Evolutionary conservation across 2,797 vertebrate genomes (phyloP), one percentile per base, ranked within the genome.

Genomic region (Schizopygopsis malacanthus): DNA sequence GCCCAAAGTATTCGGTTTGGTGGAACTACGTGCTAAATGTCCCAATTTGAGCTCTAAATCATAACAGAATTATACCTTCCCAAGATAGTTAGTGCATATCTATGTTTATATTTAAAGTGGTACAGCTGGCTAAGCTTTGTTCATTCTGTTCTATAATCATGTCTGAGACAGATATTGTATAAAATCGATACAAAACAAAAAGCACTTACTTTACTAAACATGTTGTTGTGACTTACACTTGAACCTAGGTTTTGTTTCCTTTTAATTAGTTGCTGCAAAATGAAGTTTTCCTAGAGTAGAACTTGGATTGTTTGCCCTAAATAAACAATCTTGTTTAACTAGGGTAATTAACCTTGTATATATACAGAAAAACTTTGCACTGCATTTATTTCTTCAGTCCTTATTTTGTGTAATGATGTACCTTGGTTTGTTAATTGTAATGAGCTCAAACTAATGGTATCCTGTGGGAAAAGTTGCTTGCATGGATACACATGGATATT

Each of bases 341-440:
- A 56, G 59, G 65, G 18, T 63, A 73, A 79, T 63, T 83, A 79
- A 50, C 50, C 45, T 50, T 72, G n/a, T 47, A 15, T 70, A 43
- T 47, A 52, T 79, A 52, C 16, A 54, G 54, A 65, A 83, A 65
- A 83, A 75, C n/a, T 61, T 79, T 37, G 63, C 83, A 54, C 50
- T 78, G 61, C 50, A 41, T 87, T 63, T 37, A 79, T 65, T 61
- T 28, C 39, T 61, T 63, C 25, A 76, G 71, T 56, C 16, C 56
- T 84, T 77, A 78, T 25, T 41, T 52, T 70, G 61, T 56, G 63
- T 84, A 84, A 84, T 59, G 63, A 69, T 78, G 56, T 63, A n/a
- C 25, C 61, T 77, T 78, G 45, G 79, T 81, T 67, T 84, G 37
- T 41, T 84, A 84, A 84, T 33, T 70, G 47, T 70, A 71, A 79